phyloP scores from a whole-genome alignment of 2,113 vertebrate species.

The Alexandromys fortis region DNA sequence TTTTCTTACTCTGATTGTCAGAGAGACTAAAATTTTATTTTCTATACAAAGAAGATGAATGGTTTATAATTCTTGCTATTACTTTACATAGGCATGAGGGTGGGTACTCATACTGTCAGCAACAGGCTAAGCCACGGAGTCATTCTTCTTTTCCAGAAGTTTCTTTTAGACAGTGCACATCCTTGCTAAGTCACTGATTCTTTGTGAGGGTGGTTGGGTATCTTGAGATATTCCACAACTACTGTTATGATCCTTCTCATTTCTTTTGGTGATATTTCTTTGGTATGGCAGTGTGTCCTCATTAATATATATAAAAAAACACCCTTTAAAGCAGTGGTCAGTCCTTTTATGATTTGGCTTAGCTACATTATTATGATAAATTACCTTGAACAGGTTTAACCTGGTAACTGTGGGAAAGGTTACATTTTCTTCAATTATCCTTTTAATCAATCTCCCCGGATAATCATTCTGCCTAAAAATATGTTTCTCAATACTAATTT shows the following conservation, averaged over 20 bases:
- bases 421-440: conserved; percentile 90
- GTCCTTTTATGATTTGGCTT: conserved; percentile 81
- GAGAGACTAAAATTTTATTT: background rate
- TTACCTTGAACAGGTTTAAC: conserved; percentile 87
- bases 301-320: conserved; percentile 81
- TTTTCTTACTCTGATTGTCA: background rate
- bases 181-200: background rate
- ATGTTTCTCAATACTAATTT: conserved; percentile 90
- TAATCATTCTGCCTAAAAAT: conserved; percentile 90
- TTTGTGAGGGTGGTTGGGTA: background rate
- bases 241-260: background rate
- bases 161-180: background rate
- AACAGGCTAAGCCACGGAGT: background rate
- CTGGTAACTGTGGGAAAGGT: conserved; percentile 87
- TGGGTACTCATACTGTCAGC: background rate
- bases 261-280: conserved; percentile 56
- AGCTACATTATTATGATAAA: conserved; percentile 85
- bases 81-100: background rate
- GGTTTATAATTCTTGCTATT: background rate
- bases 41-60: background rate
- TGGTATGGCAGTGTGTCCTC: conserved; percentile 59
- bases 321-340: conserved; percentile 82
- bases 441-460: conserved; percentile 88
- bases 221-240: background rate
- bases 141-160: background rate